These are phyloP conservation scores for Montipora capricornis DNA, from an alignment of 64 coral and sea anemone species.

Conservation along the genomic window DNA sequence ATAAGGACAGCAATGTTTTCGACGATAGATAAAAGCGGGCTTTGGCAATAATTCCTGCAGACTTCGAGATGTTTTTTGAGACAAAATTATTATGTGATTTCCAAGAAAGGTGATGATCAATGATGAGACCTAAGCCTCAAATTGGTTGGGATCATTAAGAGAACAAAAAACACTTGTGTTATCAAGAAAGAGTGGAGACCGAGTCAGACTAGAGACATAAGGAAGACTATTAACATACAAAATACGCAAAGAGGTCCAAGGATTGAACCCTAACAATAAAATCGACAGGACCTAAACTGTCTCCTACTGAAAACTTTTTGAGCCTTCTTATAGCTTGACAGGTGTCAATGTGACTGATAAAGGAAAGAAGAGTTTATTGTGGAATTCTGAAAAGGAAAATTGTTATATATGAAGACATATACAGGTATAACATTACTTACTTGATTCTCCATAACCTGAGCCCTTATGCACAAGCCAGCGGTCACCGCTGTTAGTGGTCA, in stretches of 20 bases:
- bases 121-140: no score
- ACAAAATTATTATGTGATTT: no score
- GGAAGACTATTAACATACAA: neutral
- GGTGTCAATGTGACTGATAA: neutral
- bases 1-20: no score
- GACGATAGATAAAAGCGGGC: no score
- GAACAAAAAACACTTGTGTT: neutral
- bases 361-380: neutral
- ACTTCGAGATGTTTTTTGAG: no score
- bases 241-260: neutral
- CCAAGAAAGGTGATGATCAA: no score
- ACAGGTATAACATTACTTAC: neutral
- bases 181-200: neutral
- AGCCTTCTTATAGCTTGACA: neutral
- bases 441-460: slow-evolving; percentile 15
- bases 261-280: neutral
- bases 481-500: neutral
- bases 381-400: neutral
- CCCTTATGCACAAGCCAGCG: slow-evolving; percentile 43
- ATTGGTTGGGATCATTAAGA: neutral
- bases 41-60: no score
- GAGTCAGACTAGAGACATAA: neutral
- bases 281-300: neutral
- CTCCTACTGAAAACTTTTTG: neutral
- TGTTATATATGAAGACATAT: neutral